A percentile compares a stretch with the other conserved stretches of the same genome.
phyloP scores from a whole-genome alignment of 2,113 vertebrate genomes.

The Numida meleagris region DNA sequence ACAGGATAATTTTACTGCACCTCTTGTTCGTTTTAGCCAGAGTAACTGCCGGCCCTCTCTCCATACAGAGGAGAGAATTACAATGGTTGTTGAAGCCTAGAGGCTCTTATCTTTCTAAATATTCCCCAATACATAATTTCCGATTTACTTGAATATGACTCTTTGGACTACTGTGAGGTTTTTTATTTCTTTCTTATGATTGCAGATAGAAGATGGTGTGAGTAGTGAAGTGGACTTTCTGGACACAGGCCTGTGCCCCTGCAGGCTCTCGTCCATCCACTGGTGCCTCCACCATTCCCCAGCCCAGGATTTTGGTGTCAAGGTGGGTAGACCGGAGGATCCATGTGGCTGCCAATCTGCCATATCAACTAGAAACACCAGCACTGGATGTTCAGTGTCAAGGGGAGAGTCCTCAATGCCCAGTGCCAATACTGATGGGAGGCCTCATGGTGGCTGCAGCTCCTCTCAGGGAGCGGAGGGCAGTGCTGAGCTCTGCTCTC shows the following conservation, averaged over 20 bases:
- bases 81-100: not conserved
- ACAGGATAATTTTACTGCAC: conserved; percentile 29
- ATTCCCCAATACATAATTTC: not conserved
- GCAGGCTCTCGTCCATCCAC: not conserved
- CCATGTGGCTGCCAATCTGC: rapidly evolving
- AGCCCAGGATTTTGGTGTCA: no score
- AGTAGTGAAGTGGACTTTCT: not conserved
- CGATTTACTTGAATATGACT: not conserved
- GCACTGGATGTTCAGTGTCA: rapidly evolving
- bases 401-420: not conserved
- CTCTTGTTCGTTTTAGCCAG: conserved; percentile 6
- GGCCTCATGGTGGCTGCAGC: no score
- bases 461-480: not conserved
- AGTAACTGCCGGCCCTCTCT: not conserved
- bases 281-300: not conserved
- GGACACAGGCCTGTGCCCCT: not conserved
- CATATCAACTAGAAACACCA: rapidly evolving
- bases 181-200: not conserved
- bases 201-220: not conserved
- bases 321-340: not conserved
- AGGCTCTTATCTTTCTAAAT: conserved; percentile 23
- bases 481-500: no score
- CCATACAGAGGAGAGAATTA: not conserved
- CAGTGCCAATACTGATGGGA: not conserved
- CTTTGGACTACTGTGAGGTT: not conserved